Base-by-base conservation (phyloP, 1,140 invertebrate genomes). In the Eubasilissa regina region DNA sequence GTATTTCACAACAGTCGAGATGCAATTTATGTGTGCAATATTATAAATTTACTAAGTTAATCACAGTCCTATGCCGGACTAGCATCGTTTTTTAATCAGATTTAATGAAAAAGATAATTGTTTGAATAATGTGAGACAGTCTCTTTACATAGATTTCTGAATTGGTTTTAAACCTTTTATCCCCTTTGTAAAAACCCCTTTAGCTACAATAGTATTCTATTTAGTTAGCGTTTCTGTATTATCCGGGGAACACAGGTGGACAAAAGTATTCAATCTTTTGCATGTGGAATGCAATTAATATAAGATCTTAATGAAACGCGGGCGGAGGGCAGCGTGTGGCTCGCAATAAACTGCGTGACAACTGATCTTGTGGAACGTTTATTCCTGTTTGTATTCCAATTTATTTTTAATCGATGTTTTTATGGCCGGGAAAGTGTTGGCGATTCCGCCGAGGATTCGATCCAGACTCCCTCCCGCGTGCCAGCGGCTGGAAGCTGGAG, bases 201-300 rank as follows among this genome's bases (percentile, higher is more conserved):
- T 35, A 6, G 25, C 25, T 35, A 6, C 25, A 35, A 6, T 25
- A 10, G 19, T 64, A 21, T 62, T 25, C 58, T 62, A 62, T 15
- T 62, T 25, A n/a, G n/a, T n/a, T n/a, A 35, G 25, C 6, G 10
- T 43, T 17, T 64, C 19, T 64, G 12, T 19, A 64, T 64, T 35
- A 64, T 17, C 11, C n/a, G 10, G 48, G 9, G 25, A 73, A 73
- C 68, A 73, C 68, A 66, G 75, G 74, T 76, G 74, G 44, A 47
- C 10, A 43, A n/a, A 8, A 25, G 62, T n/a, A 45, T 62, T 68
- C 15, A 17, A 25, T 35, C 43, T 78, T 48, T 81, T 48, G 80
- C 80, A 81, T 81, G 80, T 45, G 58, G 80, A 73, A 81, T 75
- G 77, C 77, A 79, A 81, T 81, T 81, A 81, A 81, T 81, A 81